Conservation (phyloP, 1,140 invertebrate genomes). For the Coboldia fuscipes region DNA sequence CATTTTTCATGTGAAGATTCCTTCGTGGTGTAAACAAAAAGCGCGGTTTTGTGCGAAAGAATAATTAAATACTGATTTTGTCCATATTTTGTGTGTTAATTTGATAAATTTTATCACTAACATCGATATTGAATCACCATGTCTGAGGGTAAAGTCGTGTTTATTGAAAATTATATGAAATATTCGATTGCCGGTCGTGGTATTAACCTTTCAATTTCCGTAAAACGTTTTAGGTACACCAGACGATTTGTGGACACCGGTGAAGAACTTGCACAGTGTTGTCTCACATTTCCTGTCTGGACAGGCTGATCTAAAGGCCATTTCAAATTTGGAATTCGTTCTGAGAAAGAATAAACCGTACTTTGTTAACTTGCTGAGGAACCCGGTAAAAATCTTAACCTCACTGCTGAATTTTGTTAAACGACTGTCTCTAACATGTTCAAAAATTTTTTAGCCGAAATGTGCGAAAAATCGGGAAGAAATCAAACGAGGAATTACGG, state of each 20-base stretch:
- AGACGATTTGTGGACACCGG: constrained; percentile 73
- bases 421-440: constrained; percentile 3
- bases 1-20: too few relatives aligned
- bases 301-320: constrained; percentile 34
- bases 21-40: too few relatives aligned
- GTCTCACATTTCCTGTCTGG: constrained; percentile 49
- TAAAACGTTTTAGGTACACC: constrained; percentile 7
- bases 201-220: too few relatives aligned
- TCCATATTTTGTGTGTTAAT: too few relatives aligned
- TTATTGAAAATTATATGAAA: too few relatives aligned
- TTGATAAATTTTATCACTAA: too few relatives aligned
- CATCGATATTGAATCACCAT: too few relatives aligned
- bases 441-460: constrained; percentile 36
- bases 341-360: constrained; percentile 66
- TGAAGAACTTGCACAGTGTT: constrained; percentile 52
- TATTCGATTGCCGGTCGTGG: too few relatives aligned
- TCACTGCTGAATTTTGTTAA: neutral
- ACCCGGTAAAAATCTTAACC: constrained; percentile 40
- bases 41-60: too few relatives aligned
- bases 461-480: constrained; percentile 55
- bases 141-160: too few relatives aligned
- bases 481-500: constrained; percentile 53
- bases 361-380: constrained; percentile 69
- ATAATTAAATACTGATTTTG: too few relatives aligned
- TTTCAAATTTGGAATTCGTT: constrained; percentile 55